Evolutionary conservation across 2,888 invertebrate species (phyloP), one percentile per base, ranked within the genome.

Genomic region (Hirtodrosophila cameraria): DNA sequence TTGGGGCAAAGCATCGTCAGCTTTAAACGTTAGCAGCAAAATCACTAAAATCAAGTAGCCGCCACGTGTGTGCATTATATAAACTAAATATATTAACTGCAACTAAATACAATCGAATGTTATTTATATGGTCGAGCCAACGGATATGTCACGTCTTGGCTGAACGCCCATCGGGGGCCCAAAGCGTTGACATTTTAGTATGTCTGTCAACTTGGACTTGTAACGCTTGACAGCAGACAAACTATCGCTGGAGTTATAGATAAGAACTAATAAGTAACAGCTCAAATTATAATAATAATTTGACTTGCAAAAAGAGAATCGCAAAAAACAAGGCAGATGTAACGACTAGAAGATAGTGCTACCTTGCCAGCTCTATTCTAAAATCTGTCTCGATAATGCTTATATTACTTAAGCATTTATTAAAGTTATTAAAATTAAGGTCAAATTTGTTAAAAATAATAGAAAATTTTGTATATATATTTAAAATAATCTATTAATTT

Each of bases 111-210:
- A 28, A 7, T 15, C 23, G 12, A 7, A 2, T 43, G 31, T 41
- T 28, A 52, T 61, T 75, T 79, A 83, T 86, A 83, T 35, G 48
- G 3, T 1, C 1, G 8, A n/a, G n/a, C 23, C 55, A 71, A 69
- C 86, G 82, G 81, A 79, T 68, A 53, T 45, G 42, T 50, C 49
- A 46, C 58, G 87, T 78, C 57, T 53, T 76, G 89, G 76, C 55
- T 87, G 75, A 75, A 39, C 59, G 81, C 67, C 27, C 80, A 86
- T 81, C 65, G 74, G 62, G 73, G 73, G 33, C 20, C 35, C 0
- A 9, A 25, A 28, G 30, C 41, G 38, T 33, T 70, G 83, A 65
- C 80, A 76, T 27, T 25, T 30, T 6, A 23, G n/a, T 3, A 4
- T 5, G 18, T 18, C 13, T 13, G 5, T n/a, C n/a, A n/a, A n/a